Percentiles rank a stretch among this genome's conserved stretches.
Evolutionary conservation across 2,113 vertebrate species (phyloP).

Genomic region (Amblyornis subalaris): DNA sequence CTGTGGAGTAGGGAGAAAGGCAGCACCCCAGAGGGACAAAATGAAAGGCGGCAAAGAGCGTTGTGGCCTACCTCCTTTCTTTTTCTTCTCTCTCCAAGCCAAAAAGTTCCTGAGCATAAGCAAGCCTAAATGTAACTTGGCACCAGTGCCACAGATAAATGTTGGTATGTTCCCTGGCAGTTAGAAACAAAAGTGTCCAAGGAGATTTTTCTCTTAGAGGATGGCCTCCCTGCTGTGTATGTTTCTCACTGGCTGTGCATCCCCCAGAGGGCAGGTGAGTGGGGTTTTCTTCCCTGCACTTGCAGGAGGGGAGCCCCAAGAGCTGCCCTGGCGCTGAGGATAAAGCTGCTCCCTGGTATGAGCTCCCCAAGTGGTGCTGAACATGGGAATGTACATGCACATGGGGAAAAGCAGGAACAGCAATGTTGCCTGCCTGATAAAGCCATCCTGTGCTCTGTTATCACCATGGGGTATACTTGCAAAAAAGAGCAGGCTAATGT

Average conservation of each 20-base stretch:
- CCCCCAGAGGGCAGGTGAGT: neutral
- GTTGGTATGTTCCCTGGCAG: neutral
- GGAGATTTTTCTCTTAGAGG: neutral
- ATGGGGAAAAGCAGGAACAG: neutral
- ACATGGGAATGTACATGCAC: rapidly evolving
- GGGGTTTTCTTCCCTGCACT: neutral
- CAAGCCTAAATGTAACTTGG: neutral
- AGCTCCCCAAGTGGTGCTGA: neutral
- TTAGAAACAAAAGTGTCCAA: neutral
- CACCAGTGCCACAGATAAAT: neutral
- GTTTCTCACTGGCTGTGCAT: neutral
- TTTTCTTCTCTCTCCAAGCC: neutral
- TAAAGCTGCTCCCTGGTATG: neutral
- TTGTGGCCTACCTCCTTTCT: neutral
- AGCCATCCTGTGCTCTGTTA: neutral
- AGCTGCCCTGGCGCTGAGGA: neutral
- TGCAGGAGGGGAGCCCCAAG: neutral
- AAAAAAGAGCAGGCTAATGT: neutral
- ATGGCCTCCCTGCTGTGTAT: neutral
- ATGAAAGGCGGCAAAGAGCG: neutral
- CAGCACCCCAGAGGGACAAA: neutral
- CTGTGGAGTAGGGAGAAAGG: neutral
- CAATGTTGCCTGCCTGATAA: rapidly evolving
- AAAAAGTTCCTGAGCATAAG: neutral
- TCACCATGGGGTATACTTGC: neutral